Evolutionary conservation across 2,113 vertebrate species (phyloP).

Genomic region (Cochlearius cochlearius): DNA sequence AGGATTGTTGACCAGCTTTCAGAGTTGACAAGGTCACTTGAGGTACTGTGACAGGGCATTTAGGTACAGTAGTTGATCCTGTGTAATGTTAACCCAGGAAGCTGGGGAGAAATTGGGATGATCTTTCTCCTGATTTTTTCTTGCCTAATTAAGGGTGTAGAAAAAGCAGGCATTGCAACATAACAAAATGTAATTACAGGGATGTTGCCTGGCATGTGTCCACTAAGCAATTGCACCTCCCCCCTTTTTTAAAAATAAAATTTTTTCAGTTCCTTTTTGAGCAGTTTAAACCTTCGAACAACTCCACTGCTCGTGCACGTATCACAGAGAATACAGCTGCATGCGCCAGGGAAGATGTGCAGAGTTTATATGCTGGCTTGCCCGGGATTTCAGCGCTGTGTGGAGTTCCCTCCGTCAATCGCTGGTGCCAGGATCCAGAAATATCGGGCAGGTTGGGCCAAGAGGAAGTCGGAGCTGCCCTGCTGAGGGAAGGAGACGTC

Average conservation of each 20-base stretch:
- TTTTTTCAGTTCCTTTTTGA: conserved; percentile 1
- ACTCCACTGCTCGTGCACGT: neutral
- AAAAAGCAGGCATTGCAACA: conserved; percentile 54
- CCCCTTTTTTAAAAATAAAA: neutral
- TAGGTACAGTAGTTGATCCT: conserved; percentile 44
- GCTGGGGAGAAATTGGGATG: neutral
- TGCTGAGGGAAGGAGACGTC: conserved; percentile 13
- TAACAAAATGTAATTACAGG: conserved; percentile 52
- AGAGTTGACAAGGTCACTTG: conserved; percentile 65
- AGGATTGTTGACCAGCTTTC: conserved; percentile 64
- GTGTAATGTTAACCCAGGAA: conserved; percentile 45
- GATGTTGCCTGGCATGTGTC: conserved; percentile 52
- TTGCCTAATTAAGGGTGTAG: conserved; percentile 53
- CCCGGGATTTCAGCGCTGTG: neutral
- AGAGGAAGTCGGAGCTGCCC: conserved; percentile 39
- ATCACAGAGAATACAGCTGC: neutral
- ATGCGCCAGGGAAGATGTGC: neutral
- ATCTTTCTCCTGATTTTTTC: conserved; percentile 40
- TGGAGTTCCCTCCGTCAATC: conserved; percentile 11
- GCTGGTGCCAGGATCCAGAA: conserved; percentile 40
- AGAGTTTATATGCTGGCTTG: neutral
- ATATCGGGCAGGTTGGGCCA: conserved; percentile 40
- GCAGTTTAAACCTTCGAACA: neutral
- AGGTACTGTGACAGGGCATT: conserved; percentile 62
- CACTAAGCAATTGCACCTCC: conserved; percentile 2